phyloP scores from a whole-genome alignment of 2,888 invertebrate genomes.

The Nemotelus nigrinus region DNA sequence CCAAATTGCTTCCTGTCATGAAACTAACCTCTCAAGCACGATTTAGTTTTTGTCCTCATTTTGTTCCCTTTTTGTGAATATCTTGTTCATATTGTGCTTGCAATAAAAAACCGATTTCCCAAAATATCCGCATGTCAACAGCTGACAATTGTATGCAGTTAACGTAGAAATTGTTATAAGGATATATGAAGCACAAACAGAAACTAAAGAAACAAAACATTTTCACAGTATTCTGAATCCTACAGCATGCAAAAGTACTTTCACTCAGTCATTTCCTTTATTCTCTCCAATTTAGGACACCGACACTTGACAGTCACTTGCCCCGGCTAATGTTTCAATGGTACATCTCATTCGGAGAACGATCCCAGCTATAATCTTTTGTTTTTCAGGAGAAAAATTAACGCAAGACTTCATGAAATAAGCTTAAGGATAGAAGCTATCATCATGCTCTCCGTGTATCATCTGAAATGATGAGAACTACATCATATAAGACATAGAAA shows the following conservation, averaged over 20 bases:
- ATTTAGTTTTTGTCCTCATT: no score
- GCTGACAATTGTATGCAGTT: no score
- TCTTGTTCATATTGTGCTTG: no score
- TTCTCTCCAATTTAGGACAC: slow-evolving; percentile 22
- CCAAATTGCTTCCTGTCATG: no score
- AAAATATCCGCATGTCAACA: no score
- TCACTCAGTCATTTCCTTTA: neutral
- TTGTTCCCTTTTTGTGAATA: no score
- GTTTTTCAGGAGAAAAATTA: slow-evolving; percentile 11
- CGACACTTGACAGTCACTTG: slow-evolving; percentile 14
- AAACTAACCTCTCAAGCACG: no score
- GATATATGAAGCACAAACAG: no score
- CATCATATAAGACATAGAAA: slow-evolving; percentile 15
- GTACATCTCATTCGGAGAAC: neutral
- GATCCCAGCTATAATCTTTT: neutral
- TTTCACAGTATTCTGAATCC: no score
- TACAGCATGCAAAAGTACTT: neutral
- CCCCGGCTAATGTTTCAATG: neutral
- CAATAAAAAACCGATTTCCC: no score
- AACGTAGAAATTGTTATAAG: no score
- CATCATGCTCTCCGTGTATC: neutral
- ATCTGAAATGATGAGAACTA: neutral
- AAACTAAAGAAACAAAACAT: no score
- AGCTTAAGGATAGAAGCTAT: neutral
- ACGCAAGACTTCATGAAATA: slow-evolving; percentile 17